These are phyloP conservation scores for Diachrysia chrysitis DNA, from an alignment of 2,888 invertebrate species.

Conservation along the genomic window DNA sequence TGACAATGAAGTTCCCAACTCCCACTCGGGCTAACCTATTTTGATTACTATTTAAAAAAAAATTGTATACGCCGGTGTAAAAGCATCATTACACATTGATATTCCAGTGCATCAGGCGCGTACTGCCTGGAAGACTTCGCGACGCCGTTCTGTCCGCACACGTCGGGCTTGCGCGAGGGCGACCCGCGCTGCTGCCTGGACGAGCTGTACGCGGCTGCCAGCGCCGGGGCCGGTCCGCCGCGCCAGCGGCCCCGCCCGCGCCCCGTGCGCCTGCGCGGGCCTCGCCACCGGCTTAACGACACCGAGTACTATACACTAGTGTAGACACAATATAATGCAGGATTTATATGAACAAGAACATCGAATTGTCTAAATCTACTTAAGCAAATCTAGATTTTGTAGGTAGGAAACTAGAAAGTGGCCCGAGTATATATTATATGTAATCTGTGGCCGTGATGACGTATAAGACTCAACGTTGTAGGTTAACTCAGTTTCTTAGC, in stretches of 20 bases:
- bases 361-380: neutral
- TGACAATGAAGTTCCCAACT: no score
- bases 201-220: conserved; percentile 80
- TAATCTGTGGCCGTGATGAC: neutral
- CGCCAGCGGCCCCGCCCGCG: conserved; percentile 63
- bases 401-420: conserved; percentile 1
- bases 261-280: conserved; percentile 71
- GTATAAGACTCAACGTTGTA: neutral
- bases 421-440: neutral
- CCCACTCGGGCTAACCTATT: no score
- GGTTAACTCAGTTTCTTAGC: no score
- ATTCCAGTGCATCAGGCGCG: conserved; percentile 90
- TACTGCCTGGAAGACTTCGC: conserved; percentile 91
- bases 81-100: no score
- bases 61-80: no score
- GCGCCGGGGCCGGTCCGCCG: conserved; percentile 75
- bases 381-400: neutral
- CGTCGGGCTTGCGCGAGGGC: conserved; percentile 90
- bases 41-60: no score
- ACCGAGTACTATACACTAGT: conserved; percentile 38
- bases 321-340: neutral
- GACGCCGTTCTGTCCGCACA: conserved; percentile 92
- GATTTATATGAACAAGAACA: neutral
- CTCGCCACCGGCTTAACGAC: conserved; percentile 61
- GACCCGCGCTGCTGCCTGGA: conserved; percentile 92